These are phyloP conservation scores for Imbricaverruca yamaguchii DNA, from an alignment of 2,888 invertebrate genomes.

Conservation along the genomic window DNA sequence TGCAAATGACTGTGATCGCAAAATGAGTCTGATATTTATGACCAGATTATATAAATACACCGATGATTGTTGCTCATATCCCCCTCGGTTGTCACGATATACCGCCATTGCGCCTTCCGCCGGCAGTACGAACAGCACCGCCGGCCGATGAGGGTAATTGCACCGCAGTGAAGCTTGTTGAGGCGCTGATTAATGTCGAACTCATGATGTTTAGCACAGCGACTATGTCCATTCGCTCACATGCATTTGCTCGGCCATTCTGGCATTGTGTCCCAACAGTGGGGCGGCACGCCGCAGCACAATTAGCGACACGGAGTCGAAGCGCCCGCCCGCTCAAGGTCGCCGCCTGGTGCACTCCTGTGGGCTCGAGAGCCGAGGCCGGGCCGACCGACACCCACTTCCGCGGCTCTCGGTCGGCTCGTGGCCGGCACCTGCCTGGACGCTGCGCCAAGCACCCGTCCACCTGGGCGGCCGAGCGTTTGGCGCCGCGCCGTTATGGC, in stretches of 20 bases:
- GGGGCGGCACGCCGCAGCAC: neutral
- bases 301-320: neutral
- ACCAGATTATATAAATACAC: slow-evolving; percentile 8
- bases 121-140: too few relatives aligned
- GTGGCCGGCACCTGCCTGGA: too few relatives aligned
- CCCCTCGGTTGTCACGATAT: neutral
- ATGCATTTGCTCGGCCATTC: neutral
- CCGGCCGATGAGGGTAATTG: neutral
- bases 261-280: neutral
- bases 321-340: too few relatives aligned
- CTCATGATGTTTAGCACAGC: neutral
- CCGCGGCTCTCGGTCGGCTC: too few relatives aligned
- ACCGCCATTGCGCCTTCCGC: too few relatives aligned
- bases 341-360: too few relatives aligned
- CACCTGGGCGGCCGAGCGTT: too few relatives aligned
- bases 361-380: too few relatives aligned
- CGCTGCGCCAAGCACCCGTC: too few relatives aligned
- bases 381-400: too few relatives aligned
- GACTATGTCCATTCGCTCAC: neutral
- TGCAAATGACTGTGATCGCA: slow-evolving; percentile 21
- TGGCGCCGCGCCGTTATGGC: too few relatives aligned
- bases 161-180: neutral
- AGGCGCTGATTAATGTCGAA: neutral
- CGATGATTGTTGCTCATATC: neutral
- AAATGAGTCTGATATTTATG: slow-evolving; percentile 21